Conservation (phyloP, 2,888 invertebrate genomes). For the Gnatocerus cornutus region DNA sequence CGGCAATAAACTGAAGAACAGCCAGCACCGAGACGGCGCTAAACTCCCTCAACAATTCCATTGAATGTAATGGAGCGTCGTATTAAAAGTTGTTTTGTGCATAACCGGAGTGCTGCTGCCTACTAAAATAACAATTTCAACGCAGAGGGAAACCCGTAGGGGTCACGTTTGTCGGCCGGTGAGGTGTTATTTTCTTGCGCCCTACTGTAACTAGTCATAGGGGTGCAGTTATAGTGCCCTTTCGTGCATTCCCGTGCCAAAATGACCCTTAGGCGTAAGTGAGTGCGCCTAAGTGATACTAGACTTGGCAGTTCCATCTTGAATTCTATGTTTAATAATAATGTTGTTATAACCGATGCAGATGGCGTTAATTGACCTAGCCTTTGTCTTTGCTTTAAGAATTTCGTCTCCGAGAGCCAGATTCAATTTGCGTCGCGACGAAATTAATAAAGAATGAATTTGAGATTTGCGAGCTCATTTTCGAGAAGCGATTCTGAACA, state of each 20-base stretch:
- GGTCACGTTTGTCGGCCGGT: conserved; percentile 44
- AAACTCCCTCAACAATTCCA: conserved; percentile 46
- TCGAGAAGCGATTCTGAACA: background rate
- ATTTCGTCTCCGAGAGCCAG: conserved; percentile 12
- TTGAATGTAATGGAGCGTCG: conserved; percentile 44
- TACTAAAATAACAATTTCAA: conserved; percentile 49
- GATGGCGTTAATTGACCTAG: conserved; percentile 47
- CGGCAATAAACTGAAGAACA: conserved; percentile 35
- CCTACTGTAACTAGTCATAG: conserved; percentile 56
- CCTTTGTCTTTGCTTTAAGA: conserved; percentile 13
- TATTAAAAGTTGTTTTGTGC: conserved; percentile 46
- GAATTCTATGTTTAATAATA: conserved; percentile 44
- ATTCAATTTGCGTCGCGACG: conserved; percentile 11
- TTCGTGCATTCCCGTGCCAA: conserved; percentile 47
- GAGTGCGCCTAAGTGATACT: conserved; percentile 53
- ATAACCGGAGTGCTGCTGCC: conserved; percentile 33
- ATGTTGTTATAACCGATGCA: conserved; percentile 47
- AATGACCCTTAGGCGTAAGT: conserved; percentile 54
- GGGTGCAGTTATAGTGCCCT: conserved; percentile 55
- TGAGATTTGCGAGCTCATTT: conserved; percentile 5
- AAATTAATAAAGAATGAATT: conserved; percentile 11
- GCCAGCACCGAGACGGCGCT: conserved; percentile 21
- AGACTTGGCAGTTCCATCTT: conserved; percentile 14
- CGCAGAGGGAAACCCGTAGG: conserved; percentile 30
- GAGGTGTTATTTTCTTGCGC: conserved; percentile 55